Conservation (phyloP, 2,113 vertebrate genomes). For the Hippocampus comes region DNA sequence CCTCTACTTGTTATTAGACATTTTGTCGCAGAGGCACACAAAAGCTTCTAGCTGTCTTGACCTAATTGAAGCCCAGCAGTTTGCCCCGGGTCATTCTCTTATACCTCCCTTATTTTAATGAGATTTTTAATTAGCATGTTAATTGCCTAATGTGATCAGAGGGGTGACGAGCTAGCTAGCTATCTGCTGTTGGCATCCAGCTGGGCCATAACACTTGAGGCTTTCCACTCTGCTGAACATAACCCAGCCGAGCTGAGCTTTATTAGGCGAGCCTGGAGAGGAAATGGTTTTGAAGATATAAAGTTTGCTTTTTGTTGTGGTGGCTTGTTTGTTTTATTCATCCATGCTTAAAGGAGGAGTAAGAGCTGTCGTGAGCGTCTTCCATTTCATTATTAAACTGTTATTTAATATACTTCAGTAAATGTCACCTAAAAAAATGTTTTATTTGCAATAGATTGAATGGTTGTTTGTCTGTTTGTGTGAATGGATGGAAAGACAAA, state of each 20-base stretch:
- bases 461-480: too few relatives aligned
- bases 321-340: conserved; percentile 4
- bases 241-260: conserved; percentile 31
- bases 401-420: conserved; percentile 18
- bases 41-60: conserved; percentile 54
- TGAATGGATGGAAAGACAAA: too few relatives aligned
- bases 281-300: conserved; percentile 17
- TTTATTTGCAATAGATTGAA: background rate
- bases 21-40: conserved; percentile 34
- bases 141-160: conserved; percentile 76
- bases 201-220: conserved; percentile 51
- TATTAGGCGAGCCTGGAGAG: conserved; percentile 43
- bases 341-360: conserved; percentile 15
- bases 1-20: conserved; percentile 21
- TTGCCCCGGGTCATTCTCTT: conserved; percentile 69
- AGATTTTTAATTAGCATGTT: conserved; percentile 81
- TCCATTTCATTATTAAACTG: conserved; percentile 25
- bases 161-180: conserved; percentile 60
- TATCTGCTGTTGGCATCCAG: conserved; percentile 64
- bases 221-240: conserved; percentile 52
- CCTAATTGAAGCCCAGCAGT: conserved; percentile 72
- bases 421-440: background rate
- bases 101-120: conserved; percentile 75
- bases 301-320: background rate
- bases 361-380: conserved; percentile 27